A percentile compares a stretch with the other conserved stretches of the same genome.
Evolutionary conservation across 2,888 invertebrate genomes (phyloP).

Genomic region (Ophioninae sp.): DNA sequence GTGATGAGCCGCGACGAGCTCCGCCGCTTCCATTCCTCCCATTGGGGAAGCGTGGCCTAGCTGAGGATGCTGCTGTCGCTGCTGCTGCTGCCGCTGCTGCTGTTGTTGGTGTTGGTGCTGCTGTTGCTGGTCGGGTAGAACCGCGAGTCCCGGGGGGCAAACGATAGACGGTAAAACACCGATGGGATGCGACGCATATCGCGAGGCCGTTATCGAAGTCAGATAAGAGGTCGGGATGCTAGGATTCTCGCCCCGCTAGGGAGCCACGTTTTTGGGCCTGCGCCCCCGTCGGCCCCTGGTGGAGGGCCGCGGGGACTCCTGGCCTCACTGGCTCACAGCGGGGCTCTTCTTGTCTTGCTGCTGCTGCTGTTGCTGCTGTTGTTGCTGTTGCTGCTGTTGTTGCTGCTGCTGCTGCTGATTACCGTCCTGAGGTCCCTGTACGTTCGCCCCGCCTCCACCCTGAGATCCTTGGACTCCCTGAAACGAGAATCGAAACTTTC

Average conservation of each 20-base stretch:
- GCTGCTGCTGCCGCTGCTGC: constrained; percentile 49
- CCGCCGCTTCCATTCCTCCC: constrained; percentile 75
- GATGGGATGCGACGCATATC: constrained; percentile 58
- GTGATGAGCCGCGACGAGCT: constrained; percentile 73
- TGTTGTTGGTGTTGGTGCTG: constrained; percentile 46
- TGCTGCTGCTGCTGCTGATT: constrained; percentile 82
- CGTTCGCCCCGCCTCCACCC: constrained; percentile 78
- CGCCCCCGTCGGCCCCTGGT: constrained; percentile 81
- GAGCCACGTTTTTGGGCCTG: constrained; percentile 81
- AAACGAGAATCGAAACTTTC: constrained; percentile 42
- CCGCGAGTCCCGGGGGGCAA: constrained; percentile 57
- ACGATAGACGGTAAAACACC: constrained; percentile 54
- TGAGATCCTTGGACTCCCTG: constrained; percentile 81
- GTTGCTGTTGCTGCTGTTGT: no score
- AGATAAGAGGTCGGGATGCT: constrained; percentile 75
- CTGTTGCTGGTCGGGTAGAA: constrained; percentile 61
- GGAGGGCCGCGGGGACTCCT: constrained; percentile 81
- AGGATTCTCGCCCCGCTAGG: constrained; percentile 81
- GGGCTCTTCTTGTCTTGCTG: constrained; percentile 92
- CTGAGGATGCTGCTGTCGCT: constrained; percentile 68
- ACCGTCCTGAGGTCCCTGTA: constrained; percentile 82
- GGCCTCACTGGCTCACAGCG: constrained; percentile 89
- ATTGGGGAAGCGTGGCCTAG: constrained; percentile 69
- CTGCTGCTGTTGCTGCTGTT: constrained; percentile 83
- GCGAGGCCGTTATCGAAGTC: constrained; percentile 67